A percentile compares a stretch with the other conserved stretches of the same genome.
These are phyloP conservation scores for Pseudococcus viburni DNA, from an alignment of 2,888 invertebrate species.

Conservation along the genomic window DNA sequence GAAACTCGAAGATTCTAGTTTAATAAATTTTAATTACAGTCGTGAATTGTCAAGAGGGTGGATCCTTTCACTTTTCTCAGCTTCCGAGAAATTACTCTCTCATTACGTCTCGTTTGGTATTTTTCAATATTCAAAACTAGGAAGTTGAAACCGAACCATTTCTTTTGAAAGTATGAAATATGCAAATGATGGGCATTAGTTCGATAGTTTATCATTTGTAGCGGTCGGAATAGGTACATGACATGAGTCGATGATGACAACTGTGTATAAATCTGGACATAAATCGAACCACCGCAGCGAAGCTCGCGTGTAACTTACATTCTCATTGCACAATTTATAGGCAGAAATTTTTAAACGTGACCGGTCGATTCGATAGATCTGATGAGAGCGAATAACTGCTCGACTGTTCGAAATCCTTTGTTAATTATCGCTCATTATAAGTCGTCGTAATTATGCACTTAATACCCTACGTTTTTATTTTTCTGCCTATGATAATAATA, in stretches of 20 bases:
- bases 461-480: not conserved
- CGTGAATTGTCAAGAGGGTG: constrained; percentile 28
- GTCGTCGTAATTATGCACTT: constrained; percentile 29
- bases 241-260: constrained; percentile 22
- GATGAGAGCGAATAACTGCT: not conserved
- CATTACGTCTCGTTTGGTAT: not conserved
- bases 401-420: not conserved
- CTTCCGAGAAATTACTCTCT: constrained; percentile 17
- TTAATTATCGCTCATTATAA: constrained; percentile 41
- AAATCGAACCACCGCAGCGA: not conserved
- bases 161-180: constrained; percentile 29
- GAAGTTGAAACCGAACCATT: constrained; percentile 23
- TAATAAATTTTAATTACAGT: constrained; percentile 18
- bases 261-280: constrained; percentile 1
- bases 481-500: not conserved
- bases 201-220: constrained; percentile 26
- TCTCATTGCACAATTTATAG: constrained; percentile 26
- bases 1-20: not conserved
- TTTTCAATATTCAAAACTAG: constrained; percentile 1
- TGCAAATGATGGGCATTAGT: constrained; percentile 11
- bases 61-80: constrained; percentile 37
- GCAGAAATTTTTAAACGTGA: constrained; percentile 26
- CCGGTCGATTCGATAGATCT: constrained; percentile 39
- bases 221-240: not conserved
- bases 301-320: not conserved